Conservation (phyloP, 2,888 invertebrate species). For the Drosophila eohydei region DNA sequence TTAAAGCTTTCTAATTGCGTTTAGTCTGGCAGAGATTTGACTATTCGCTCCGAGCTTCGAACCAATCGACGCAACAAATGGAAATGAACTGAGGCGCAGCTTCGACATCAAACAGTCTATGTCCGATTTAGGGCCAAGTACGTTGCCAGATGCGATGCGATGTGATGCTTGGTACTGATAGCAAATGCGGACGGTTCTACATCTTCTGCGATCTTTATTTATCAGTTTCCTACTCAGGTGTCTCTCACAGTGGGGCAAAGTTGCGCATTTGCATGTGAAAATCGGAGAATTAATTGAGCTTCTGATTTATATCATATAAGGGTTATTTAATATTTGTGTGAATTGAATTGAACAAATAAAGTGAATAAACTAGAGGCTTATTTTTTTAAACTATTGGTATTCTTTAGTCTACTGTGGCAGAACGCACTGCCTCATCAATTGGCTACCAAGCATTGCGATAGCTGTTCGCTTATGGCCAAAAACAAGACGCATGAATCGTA, state of each 20-base stretch:
- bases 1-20: conserved; percentile 49
- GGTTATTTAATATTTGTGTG: neutral
- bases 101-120: conserved; percentile 38
- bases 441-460: conserved; percentile 62
- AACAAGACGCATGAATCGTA: conserved; percentile 76
- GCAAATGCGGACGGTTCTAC: conserved; percentile 58
- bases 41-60: conserved; percentile 40
- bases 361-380: rapidly evolving
- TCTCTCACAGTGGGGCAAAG: conserved; percentile 53
- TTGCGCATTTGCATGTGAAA: neutral
- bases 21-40: conserved; percentile 30
- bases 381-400: neutral
- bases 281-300: too few species aligned
- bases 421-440: conserved; percentile 70
- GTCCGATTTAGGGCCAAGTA: conserved; percentile 80
- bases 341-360: neutral
- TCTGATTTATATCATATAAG: too few species aligned
- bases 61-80: conserved; percentile 56
- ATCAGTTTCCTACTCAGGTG: conserved; percentile 75
- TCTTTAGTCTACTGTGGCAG: conserved; percentile 49
- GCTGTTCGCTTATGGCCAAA: conserved; percentile 53
- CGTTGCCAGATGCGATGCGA: conserved; percentile 64
- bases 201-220: conserved; percentile 70
- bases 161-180: conserved; percentile 72
- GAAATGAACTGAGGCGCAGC: conserved; percentile 67